A percentile compares a stretch with the other conserved stretches of the same genome.
These are phyloP conservation scores for Antitype chi DNA, from an alignment of 2,888 invertebrate species.

Conservation along the genomic window DNA sequence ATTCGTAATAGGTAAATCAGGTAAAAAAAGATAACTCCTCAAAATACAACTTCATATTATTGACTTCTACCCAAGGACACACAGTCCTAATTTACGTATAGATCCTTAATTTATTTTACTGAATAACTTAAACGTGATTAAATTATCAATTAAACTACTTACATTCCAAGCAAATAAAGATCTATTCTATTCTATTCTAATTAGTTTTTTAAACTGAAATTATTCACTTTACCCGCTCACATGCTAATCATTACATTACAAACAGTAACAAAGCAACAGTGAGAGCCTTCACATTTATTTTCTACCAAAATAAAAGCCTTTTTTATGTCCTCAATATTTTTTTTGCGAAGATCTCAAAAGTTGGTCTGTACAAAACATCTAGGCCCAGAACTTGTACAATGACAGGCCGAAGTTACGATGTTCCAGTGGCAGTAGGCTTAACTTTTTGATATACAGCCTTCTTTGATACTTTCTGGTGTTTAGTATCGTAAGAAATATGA, in stretches of 20 bases:
- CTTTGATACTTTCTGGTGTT: constrained; percentile 55
- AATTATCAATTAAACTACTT: neutral
- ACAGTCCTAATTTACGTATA: neutral
- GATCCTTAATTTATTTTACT: neutral
- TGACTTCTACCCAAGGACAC: neutral
- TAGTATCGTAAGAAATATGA: constrained; percentile 50
- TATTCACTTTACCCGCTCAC: neutral
- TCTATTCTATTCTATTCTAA: too few species aligned
- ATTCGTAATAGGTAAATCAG: neutral
- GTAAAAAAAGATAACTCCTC: neutral
- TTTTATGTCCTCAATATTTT: constrained; percentile 27
- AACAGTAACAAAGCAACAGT: neutral
- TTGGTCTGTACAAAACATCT: constrained; percentile 35
- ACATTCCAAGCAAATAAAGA: too few species aligned
- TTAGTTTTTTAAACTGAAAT: neutral
- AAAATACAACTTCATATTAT: neutral
- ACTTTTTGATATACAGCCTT: constrained; percentile 60
- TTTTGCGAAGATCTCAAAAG: constrained; percentile 32
- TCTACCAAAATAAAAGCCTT: constrained; percentile 6
- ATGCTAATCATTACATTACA: neutral
- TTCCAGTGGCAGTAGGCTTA: constrained; percentile 52
- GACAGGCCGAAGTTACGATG: constrained; percentile 53
- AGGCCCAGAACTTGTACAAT: constrained; percentile 52
- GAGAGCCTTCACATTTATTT: neutral
- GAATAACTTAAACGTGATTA: neutral